Percentiles rank a stretch among this genome's conserved stretches.
These are phyloP conservation scores for Aethina tumida DNA, from an alignment of 1,140 invertebrate genomes.

Conservation along the genomic window DNA sequence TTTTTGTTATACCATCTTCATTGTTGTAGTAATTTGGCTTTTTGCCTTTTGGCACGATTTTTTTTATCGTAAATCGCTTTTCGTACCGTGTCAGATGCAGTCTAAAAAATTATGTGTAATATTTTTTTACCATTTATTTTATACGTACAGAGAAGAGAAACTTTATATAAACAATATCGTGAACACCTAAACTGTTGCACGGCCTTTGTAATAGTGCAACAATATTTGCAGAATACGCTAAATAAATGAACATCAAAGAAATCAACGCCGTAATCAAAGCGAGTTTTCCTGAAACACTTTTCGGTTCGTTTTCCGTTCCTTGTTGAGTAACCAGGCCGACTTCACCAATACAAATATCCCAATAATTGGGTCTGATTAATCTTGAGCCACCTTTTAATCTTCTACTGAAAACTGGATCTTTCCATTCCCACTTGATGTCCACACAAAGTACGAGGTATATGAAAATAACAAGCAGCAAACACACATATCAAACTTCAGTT, in stretches of 20 bases:
- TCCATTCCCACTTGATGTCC: conserved; percentile 17
- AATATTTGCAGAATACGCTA: conserved; percentile 33
- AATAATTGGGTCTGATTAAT: conserved; percentile 15
- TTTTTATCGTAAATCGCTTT: too few species aligned
- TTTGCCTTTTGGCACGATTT: too few species aligned
- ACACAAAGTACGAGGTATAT: conserved; percentile 12
- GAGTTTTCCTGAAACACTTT: conserved; percentile 34
- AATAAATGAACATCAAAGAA: conserved; percentile 31
- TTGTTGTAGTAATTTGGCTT: too few species aligned
- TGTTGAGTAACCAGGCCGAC: conserved; percentile 47
- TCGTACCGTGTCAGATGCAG: too few species aligned
- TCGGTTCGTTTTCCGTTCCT: conserved; percentile 43
- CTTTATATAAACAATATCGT: conserved; percentile 45
- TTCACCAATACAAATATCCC: conserved; percentile 38
- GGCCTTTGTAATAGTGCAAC: conserved; percentile 41
- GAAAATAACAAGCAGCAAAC: conserved; percentile 8
- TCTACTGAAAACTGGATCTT: conserved; percentile 7
- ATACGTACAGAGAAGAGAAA: conserved; percentile 51
- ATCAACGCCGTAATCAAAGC: conserved; percentile 26
- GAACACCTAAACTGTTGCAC: conserved; percentile 41
- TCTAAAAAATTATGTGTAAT: too few species aligned
- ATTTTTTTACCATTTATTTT: too few species aligned
- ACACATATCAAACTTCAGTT: conserved; percentile 16
- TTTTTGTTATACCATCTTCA: too few species aligned
- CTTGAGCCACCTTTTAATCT: not conserved